Conservation (phyloP, 2,113 vertebrate genomes). For the Gymnobelideus leadbeateri region DNA sequence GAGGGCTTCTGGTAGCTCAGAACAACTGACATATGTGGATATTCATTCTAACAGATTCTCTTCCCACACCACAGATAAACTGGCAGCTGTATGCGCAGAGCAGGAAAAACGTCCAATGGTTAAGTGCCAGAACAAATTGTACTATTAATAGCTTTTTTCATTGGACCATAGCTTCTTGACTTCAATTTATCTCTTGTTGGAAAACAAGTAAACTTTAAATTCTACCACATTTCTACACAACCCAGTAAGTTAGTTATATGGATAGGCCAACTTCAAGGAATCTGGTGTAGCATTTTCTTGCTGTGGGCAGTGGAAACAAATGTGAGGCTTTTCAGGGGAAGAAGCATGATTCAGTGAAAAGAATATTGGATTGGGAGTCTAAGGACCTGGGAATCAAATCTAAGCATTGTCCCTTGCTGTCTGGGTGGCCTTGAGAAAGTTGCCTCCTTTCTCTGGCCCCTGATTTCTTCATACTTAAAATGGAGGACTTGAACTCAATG, state of each 20-base stretch:
- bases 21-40: neutral
- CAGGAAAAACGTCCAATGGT: conserved; percentile 54
- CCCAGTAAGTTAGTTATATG: conserved; percentile 50
- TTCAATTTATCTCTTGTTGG: conserved; percentile 43
- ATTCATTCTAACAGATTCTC: conserved; percentile 67
- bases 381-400: neutral
- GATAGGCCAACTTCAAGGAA: conserved; percentile 5
- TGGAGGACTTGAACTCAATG: neutral
- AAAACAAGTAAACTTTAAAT: conserved; percentile 67
- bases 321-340: neutral
- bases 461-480: neutral
- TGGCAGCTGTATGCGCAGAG: conserved; percentile 66
- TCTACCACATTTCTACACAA: conserved; percentile 20
- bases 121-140: conserved; percentile 72
- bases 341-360: neutral
- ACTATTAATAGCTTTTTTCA: conserved; percentile 70
- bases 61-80: conserved; percentile 24
- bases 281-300: neutral
- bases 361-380: neutral
- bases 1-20: conserved; percentile 48
- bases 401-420: neutral
- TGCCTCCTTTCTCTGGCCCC: neutral
- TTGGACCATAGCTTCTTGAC: conserved; percentile 47
- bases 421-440: neutral
- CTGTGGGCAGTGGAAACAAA: neutral